These are phyloP conservation scores for Pseudomugil tenellus DNA, from an alignment of 2,797 vertebrate genomes.

Conservation along the genomic window DNA sequence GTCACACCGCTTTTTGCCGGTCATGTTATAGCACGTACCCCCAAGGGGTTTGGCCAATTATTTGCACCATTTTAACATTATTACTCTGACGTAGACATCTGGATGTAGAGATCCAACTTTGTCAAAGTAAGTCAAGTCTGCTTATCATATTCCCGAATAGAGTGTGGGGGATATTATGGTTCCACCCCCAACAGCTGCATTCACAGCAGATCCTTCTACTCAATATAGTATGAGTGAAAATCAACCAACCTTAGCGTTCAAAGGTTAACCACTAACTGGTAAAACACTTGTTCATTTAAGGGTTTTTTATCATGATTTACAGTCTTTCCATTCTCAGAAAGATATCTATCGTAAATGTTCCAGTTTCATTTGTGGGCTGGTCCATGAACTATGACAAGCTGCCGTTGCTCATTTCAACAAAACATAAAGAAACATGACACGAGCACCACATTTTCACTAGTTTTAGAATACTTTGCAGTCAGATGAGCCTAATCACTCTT, in stretches of 20 bases:
- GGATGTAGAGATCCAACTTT: not conserved
- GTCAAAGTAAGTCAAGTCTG: not conserved
- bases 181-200: too few relatives aligned
- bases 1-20: too few relatives aligned
- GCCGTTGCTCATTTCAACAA: not conserved
- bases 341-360: not conserved
- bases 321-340: not conserved
- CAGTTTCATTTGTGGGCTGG: not conserved
- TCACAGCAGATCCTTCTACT: too few relatives aligned
- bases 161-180: too few relatives aligned
- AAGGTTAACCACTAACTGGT: not conserved
- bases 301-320: not conserved
- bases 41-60: not conserved
- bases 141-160: too few relatives aligned
- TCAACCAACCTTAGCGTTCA: too few relatives aligned
- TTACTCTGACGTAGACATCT: too few relatives aligned
- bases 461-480: not conserved
- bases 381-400: not conserved
- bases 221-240: too few relatives aligned
- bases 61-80: not conserved
- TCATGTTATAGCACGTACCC: not conserved
- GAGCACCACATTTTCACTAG: not conserved
- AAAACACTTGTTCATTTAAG: not conserved
- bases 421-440: not conserved
- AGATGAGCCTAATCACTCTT: not conserved